These are phyloP conservation scores for Erpornis zantholeuca DNA, from an alignment of 2,113 vertebrate genomes.

Conservation along the genomic window DNA sequence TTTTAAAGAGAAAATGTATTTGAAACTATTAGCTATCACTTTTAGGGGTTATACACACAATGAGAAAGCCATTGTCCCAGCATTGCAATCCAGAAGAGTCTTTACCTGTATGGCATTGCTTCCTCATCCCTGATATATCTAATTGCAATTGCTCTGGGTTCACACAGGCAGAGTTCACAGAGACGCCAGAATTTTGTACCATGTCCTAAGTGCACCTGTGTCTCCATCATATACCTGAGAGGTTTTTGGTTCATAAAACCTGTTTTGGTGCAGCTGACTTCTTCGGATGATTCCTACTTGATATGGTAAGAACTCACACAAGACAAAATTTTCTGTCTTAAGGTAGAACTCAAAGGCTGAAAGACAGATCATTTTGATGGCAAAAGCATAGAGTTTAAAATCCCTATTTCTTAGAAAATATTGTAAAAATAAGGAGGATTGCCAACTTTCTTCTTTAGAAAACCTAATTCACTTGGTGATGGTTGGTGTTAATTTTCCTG, in stretches of 20 bases:
- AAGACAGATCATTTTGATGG: background rate
- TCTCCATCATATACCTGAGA: background rate
- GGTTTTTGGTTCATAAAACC: background rate
- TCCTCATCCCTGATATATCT: background rate
- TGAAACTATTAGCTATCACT: background rate
- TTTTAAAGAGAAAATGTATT: conserved; percentile 22
- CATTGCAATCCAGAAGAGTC: background rate
- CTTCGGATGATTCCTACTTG: background rate
- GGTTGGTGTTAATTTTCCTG: background rate
- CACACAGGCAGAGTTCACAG: background rate
- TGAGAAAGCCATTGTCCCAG: background rate
- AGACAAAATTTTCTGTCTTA: background rate
- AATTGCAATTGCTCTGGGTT: background rate
- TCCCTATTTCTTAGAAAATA: background rate
- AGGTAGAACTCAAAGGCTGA: background rate
- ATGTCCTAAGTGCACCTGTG: background rate
- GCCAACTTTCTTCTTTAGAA: background rate
- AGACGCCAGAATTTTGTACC: background rate
- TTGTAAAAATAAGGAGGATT: background rate
- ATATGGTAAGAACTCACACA: background rate
- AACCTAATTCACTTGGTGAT: background rate
- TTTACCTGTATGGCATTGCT: background rate
- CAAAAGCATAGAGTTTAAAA: background rate
- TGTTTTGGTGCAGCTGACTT: background rate
- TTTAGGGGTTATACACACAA: background rate